Evolutionary conservation across 2,888 invertebrate genomes (phyloP), one percentile per base, ranked within the genome.

Genomic region (Cerastis rubricosa): DNA sequence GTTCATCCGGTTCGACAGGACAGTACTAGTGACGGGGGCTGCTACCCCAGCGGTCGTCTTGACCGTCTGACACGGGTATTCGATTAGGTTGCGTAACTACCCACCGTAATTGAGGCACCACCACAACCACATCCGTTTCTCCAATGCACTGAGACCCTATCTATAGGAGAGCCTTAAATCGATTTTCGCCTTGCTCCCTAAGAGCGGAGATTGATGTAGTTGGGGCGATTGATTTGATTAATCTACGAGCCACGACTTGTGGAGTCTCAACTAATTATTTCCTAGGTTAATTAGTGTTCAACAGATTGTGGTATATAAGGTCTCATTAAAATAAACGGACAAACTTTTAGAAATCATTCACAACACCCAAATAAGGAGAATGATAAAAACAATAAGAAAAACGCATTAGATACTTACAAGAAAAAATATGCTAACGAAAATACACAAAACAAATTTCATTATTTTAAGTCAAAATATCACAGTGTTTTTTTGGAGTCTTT

Each of bases 1-100:
- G 81, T 78, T 78, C 73, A 70, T 71, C 70, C 71, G 63, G 81
- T 78, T 78, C 73, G 80, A 78, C 78, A 84, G 78, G 40, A 51
- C 29, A 47, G 59, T 75, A 54, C 71, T 77, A 66, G 77, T 75
- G 72, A 83, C 63, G 81, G 83, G 51, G 80, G 54, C 47, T 19
- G 35, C 57, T 43, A 61, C 78, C 72, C 66, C 59, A 72, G 68
- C 77, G 77, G 65, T 72, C 85, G 88, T 88, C 88, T 87, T 88
- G 84, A 80, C 83, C 83, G 79, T 81, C 81, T 80, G 89, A 93
- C 92, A 93, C 85, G 90, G 88, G 90, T 93, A 93, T 91, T 93
- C 92, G 92, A 93, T 93, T 93, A 93, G 91, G 84, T 85, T 84
- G 54, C 76, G 81, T 74, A n/a, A n/a, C n/a, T n/a, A 66, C 81